Conservation (phyloP, 2,888 invertebrate species). For the Cerceris rybyensis region DNA sequence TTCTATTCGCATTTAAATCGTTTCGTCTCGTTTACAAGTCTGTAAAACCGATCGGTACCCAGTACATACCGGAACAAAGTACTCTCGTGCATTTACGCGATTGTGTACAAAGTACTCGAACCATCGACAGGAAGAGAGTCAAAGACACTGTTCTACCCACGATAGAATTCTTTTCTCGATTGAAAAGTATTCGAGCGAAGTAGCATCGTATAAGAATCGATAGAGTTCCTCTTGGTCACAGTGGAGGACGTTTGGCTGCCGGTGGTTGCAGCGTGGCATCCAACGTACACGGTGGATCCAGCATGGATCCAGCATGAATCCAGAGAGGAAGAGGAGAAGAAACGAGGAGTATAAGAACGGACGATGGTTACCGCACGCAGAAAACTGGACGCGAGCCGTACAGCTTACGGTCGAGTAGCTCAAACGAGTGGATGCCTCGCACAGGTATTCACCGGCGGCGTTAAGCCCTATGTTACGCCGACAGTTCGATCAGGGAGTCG, state of each 20-base stretch:
- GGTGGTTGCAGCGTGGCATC: too few species aligned
- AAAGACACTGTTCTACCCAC: conserved; percentile 26
- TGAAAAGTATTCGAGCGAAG: conserved; percentile 13
- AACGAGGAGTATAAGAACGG: conserved; percentile 13
- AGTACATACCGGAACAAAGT: not conserved
- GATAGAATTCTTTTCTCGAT: not conserved
- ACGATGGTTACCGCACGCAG: conserved; percentile 40
- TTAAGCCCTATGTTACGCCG: conserved; percentile 54
- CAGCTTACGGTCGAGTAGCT: conserved; percentile 37
- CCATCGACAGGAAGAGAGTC: not conserved
- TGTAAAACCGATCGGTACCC: not conserved
- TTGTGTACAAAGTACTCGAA: not conserved
- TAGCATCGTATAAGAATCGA: conserved; percentile 31
- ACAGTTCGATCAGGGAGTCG: conserved; percentile 52
- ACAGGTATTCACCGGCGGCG: conserved; percentile 45
- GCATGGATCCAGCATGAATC: not conserved
- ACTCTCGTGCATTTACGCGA: not conserved
- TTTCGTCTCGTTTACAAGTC: not conserved
- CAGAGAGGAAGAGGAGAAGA: not conserved
- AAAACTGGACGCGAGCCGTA: conserved; percentile 21
- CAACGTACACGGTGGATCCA: too few species aligned
- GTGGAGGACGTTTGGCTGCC: not conserved
- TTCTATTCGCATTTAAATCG: not conserved
- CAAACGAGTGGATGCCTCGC: conserved; percentile 48
- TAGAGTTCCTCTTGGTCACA: conserved; percentile 18